phyloP scores from a whole-genome alignment of 2,888 invertebrate genomes.

The Sphaerophoria taeniata region DNA sequence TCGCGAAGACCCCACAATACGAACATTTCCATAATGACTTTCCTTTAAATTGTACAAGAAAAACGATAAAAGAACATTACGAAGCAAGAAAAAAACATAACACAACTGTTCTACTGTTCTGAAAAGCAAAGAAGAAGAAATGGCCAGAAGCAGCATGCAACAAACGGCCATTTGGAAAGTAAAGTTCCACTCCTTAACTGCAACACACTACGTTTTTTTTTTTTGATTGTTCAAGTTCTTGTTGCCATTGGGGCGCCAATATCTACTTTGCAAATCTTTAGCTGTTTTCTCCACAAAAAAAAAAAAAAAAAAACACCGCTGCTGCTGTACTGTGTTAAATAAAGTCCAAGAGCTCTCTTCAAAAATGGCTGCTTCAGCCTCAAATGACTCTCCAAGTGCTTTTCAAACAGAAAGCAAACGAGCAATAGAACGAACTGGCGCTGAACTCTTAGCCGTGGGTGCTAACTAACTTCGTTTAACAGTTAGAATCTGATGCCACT shows the following conservation, averaged over 20 bases:
- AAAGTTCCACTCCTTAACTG: slow-evolving; percentile 41
- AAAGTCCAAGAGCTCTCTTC: slow-evolving; percentile 45
- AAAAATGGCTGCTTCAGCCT: slow-evolving; percentile 32
- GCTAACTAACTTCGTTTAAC: slow-evolving; percentile 73
- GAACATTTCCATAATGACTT: slow-evolving; percentile 21
- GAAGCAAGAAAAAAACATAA: not conserved
- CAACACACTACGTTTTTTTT: slow-evolving; percentile 41
- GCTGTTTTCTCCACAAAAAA: not conserved
- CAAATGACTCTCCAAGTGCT: not conserved
- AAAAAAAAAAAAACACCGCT: not conserved
- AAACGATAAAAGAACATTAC: not conserved
- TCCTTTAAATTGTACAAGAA: slow-evolving; percentile 14
- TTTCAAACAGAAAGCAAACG: slow-evolving; percentile 1
- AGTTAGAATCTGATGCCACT: slow-evolving; percentile 73
- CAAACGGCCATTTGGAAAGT: slow-evolving; percentile 45
- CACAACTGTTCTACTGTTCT: slow-evolving; percentile 30
- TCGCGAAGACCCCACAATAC: slow-evolving; percentile 40
- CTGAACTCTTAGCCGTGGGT: slow-evolving; percentile 72
- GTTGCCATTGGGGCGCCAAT: slow-evolving; percentile 51
- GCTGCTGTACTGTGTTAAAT: slow-evolving; percentile 23
- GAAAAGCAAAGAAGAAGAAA: slow-evolving; percentile 44
- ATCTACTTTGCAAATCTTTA: slow-evolving; percentile 51
- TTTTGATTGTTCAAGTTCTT: not conserved
- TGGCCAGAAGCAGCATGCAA: slow-evolving; percentile 31
- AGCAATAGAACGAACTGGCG: slow-evolving; percentile 7